Evolutionary conservation across 2,797 vertebrate genomes (phyloP).

Genomic region (Perodicticus potto): DNA sequence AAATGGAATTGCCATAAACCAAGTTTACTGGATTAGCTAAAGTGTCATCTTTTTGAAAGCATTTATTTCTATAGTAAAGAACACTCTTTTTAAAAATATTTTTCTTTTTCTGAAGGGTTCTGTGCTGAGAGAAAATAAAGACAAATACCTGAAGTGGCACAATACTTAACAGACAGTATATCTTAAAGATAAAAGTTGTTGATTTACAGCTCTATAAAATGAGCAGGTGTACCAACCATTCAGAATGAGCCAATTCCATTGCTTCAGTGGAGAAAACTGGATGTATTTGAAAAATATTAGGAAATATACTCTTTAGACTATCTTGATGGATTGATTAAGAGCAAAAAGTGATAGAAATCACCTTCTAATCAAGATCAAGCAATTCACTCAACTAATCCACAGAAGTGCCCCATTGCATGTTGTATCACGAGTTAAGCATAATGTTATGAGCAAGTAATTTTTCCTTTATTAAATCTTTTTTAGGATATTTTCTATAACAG

Average conservation of each 20-base stretch:
- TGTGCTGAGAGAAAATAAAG: background rate
- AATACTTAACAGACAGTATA: background rate
- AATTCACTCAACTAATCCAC: background rate
- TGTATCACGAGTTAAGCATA: background rate
- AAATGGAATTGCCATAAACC: constrained; percentile 3
- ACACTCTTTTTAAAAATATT: background rate
- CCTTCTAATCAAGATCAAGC: background rate
- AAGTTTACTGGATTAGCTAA: background rate
- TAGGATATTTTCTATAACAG: background rate
- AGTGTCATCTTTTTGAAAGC: background rate
- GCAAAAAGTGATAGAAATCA: background rate
- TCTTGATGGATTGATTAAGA: constrained; percentile 7
- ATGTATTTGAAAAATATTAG: background rate
- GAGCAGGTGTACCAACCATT: background rate
- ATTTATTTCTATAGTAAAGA: background rate
- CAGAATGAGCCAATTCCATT: background rate
- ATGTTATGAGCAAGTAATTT: background rate
- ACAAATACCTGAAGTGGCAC: background rate
- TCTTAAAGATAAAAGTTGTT: background rate
- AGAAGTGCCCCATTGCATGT: background rate
- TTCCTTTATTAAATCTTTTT: background rate
- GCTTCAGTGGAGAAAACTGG: background rate
- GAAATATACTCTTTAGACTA: background rate
- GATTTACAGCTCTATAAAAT: background rate
- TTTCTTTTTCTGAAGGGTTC: background rate